Evolutionary conservation across 53 echinoderm and acorn worm species (phyloP).

Genomic region (Temnopleurus reevesii): DNA sequence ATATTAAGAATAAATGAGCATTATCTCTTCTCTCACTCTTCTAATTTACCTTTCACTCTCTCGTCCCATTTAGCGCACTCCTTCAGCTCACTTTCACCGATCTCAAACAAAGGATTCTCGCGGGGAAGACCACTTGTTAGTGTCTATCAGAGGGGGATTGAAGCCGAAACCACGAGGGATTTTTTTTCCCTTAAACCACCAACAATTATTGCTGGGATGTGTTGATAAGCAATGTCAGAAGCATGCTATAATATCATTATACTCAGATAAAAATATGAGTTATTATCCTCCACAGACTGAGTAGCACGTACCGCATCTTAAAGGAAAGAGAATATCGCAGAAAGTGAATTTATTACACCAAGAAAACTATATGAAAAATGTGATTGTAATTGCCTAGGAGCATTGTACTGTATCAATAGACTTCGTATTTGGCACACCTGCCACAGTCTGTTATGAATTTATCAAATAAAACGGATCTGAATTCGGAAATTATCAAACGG

Average conservation of each 20-base stretch:
- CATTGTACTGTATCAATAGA: no score
- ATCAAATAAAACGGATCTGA: no score
- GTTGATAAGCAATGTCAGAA: neutral
- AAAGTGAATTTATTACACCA: no score
- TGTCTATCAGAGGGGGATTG: slow-evolving; percentile 23
- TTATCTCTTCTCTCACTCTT: neutral
- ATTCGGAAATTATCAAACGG: no score
- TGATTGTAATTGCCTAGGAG: no score
- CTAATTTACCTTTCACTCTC: neutral
- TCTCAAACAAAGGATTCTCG: slow-evolving; percentile 21
- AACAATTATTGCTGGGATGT: neutral
- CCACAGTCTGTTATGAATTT: no score
- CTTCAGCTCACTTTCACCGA: neutral
- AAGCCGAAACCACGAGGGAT: slow-evolving; percentile 9
- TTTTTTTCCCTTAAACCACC: neutral
- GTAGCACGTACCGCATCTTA: neutral
- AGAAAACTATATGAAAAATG: no score
- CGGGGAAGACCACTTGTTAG: slow-evolving; percentile 6
- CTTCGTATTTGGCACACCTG: no score
- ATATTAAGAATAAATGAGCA: no score
- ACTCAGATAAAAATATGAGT: neutral
- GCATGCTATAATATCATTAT: neutral
- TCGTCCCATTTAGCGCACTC: neutral
- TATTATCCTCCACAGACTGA: neutral
- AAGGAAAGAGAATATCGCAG: neutral